Evolutionary conservation across 1,140 invertebrate genomes (phyloP).

Genomic region (Drosophila repletoides): DNA sequence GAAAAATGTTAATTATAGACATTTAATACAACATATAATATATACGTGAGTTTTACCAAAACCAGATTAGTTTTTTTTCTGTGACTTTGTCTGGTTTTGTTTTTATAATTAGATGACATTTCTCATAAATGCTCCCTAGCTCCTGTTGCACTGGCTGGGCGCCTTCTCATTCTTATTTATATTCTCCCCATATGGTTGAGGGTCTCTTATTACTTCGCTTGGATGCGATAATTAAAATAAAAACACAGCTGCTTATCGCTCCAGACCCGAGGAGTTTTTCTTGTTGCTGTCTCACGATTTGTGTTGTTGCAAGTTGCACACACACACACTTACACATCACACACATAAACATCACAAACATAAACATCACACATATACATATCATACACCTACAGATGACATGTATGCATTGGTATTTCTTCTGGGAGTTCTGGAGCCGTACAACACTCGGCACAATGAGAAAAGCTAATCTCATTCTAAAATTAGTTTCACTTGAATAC

Average conservation of each 20-base stretch:
- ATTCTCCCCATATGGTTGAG: neutral
- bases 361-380: too few species aligned
- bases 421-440: too few species aligned
- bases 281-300: neutral
- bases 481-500: too few species aligned
- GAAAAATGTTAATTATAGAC: too few species aligned
- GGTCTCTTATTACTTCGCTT: constrained; percentile 32
- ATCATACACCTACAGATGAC: too few species aligned
- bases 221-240: constrained; percentile 72
- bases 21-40: too few species aligned
- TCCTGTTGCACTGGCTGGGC: neutral
- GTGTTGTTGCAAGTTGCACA: constrained; percentile 14
- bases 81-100: constrained; percentile 20
- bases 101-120: constrained; percentile 66
- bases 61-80: neutral
- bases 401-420: too few species aligned
- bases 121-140: constrained; percentile 31
- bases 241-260: constrained; percentile 48
- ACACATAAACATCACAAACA: too few species aligned
- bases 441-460: too few species aligned
- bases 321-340: too few species aligned
- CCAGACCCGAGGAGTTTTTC: constrained; percentile 2
- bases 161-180: neutral
- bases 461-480: too few species aligned
- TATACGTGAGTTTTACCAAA: too few species aligned